Base-by-base conservation (phyloP, 2,797 vertebrate genomes). In the Antennarius maculatus region DNA sequence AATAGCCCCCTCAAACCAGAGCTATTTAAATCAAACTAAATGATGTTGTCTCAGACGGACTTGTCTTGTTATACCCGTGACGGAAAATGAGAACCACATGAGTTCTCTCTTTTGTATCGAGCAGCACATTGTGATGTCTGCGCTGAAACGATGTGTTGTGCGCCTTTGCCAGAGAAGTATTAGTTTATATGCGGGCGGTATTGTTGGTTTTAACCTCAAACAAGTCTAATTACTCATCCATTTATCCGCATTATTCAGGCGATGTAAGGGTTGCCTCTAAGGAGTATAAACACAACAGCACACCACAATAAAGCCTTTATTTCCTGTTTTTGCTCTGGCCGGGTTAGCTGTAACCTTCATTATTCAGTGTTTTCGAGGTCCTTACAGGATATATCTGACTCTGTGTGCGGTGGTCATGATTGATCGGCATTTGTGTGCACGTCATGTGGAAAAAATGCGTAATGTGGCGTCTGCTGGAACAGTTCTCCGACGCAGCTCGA, bases 351-450 rank as follows among this genome's bases (percentile, higher is more conserved):
- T 54, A 53, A 61, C 42, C 16, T 54, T 48, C 69, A 74, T 79
- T 60, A 72, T 62, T 68, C 60, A 60, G 14, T 31, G 48, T 43
- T 58, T 42, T 50, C 46, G 64, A 45, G 13, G 47, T 46, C 57
- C 58, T 61, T 27, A 6, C 7, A 13, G 54, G 48, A 61, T 49
- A 29, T 47, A 61, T 76, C 64, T 28, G 16, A 51, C n/a, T 56
- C 8, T 27, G n/a, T 60, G 9, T 29, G 53, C 52, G 45, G 28
- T 52, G 46, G 37, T 62, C 34, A n/a, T 65, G 80, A 81, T 77
- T 48, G 53, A 48, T 79, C 61, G 55, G 71, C 65, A 50, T 17
- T 15, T 14, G 7, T 62, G 61, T 56, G 16, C 43, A 27, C 69
- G 52, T 67, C 69, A 69, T 18, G 28, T 8, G 51, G 31, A n/a